Evolutionary conservation across 2,888 invertebrate species (phyloP), one percentile per base, ranked within the genome.

Genomic region (Machimus rusticus): DNA sequence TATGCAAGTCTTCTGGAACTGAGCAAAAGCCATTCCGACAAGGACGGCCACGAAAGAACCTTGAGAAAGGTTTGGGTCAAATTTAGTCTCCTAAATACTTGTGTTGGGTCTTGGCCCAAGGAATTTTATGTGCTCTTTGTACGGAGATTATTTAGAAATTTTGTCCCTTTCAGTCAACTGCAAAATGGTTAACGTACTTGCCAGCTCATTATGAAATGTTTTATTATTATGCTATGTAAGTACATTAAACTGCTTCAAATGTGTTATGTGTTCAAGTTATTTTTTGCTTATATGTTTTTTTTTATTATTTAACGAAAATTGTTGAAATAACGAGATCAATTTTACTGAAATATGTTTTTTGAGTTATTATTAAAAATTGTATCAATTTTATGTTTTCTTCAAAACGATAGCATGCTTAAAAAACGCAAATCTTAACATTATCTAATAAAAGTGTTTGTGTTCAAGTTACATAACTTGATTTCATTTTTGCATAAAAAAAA

Each of bases 11-110:
- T 81, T 14, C 34, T 31, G 43, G 14, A 78, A 16, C 66, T 66
- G 8, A 14, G 76, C n/a, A 81, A 31, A 43, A 43, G 55, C 51
- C 34, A 31, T 51, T 55, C 28, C 16, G n/a, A 55, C 81, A 81
- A 81, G 81, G 81, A 81, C 81, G 81, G 55, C 34, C 81, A 55
- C 23, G 34, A 55, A 5, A 16, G n/a, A 46, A 81, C 81, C 81
- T 81, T 81, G 81, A 55, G 51, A 34, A 81, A 81, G 81, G 81
- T 81, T 81, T 51, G 31, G 46, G 81, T 81, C 55, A 55, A 55
- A 76, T 76, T 55, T 46, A 81, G 55, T 51, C 46, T 81, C 28
- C 76, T 37, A 37, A 37, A 76, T 39, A 34, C 37, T 76, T 81
- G 31, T 76, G 76, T 76, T 39, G 37, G 76, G 76, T 76, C 76